A percentile compares a stretch with the other conserved stretches of the same genome.
These are phyloP conservation scores for Notolepis coatsorum DNA, from an alignment of 2,797 vertebrate species.

Conservation along the genomic window DNA sequence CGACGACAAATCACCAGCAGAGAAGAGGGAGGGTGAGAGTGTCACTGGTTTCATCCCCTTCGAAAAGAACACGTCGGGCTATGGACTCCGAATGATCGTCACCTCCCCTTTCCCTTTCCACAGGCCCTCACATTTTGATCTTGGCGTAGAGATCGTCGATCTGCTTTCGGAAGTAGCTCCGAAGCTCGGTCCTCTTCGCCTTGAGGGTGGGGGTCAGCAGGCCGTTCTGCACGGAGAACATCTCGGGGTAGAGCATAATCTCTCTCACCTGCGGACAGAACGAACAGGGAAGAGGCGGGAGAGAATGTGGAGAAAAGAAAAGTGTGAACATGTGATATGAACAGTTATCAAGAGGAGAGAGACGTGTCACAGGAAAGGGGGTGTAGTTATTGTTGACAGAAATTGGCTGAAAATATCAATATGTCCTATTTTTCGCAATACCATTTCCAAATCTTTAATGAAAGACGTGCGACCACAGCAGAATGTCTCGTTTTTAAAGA, in stretches of 20 bases:
- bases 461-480: no score
- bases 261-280: constrained; percentile 86
- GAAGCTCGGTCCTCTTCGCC: constrained; percentile 90
- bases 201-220: constrained; percentile 96
- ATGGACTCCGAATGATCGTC: constrained; percentile 16
- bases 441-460: no score
- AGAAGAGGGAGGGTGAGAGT: background rate
- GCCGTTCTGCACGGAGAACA: constrained; percentile 94
- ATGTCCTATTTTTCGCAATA: no score
- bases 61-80: constrained; percentile 10
- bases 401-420: no score
- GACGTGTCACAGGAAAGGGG: no score
- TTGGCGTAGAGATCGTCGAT: constrained; percentile 93
- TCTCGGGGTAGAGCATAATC: constrained; percentile 86
- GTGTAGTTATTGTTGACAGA: no score
- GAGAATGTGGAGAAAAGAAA: no score
- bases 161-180: constrained; percentile 86
- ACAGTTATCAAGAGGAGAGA: no score
- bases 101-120: background rate
- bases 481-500: no score
- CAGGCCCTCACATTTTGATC: constrained; percentile 86
- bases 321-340: background rate
- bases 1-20: constrained; percentile 5
- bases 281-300: background rate
- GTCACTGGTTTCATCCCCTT: no score